phyloP scores from a whole-genome alignment of 2,113 vertebrate species.

The human (Homo sapiens) region GRCh38 chr18:43459501-43460000 shows the following conservation, averaged over 20 bases:
- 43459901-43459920: not conserved
- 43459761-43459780: too few relatives aligned
- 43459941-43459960: not conserved
- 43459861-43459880: not conserved
- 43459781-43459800: too few relatives aligned
- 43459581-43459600: not conserved
- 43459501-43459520: not conserved
- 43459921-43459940: not conserved
- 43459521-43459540: not conserved
- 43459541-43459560: not conserved
- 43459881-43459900: not conserved
- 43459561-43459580: not conserved
- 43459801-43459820: not conserved
- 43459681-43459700: not conserved
- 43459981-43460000: slow-evolving; percentile 24
- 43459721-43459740: too few relatives aligned
- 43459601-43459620: not conserved
- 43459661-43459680: not conserved
- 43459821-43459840: too few relatives aligned
- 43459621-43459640: not conserved
- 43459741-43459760: too few relatives aligned
- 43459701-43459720: not conserved
- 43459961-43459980: slow-evolving; percentile 17
- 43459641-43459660: not conserved
- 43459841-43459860: not conserved